Evolutionary conservation across 2,113 vertebrate genomes (phyloP), one percentile per base, ranked within the genome.

Genomic region (Micronisus gabar): DNA sequence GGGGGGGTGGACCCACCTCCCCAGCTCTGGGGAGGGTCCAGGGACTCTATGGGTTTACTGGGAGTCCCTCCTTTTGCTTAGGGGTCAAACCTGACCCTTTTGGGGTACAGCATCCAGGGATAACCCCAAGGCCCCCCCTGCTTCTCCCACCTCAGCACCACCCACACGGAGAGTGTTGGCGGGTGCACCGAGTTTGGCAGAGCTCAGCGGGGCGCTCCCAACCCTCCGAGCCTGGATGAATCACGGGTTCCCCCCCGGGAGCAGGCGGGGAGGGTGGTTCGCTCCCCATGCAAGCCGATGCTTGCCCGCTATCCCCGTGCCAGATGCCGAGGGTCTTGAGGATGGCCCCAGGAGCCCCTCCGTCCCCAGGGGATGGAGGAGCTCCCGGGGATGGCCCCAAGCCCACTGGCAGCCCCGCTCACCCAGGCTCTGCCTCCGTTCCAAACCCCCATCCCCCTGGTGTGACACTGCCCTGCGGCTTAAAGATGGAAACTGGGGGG

Each of bases 141-240:
- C 18, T 47, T 47, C 32, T 79, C 83, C 56, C 66, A 11, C 8
- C 56, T 5, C 3, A 16, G 65, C 59, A 36, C 78, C 94, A 30
- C 88, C 91, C 81, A 26, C 82, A 3, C 12, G 2, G 38, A 72
- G 91, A 65, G 63, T 48, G 43, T 58, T 0, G 6, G 3, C 3
- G 65, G 75, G 70, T 25, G 65, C 65, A 12, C 63, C 0, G 30
- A 40, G 56, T 7, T 92, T 95, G 93, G 95, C 95, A 93, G 83
- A 7, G 89, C 93, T 86, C 71, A 29, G 86, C 32, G 22, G 81
- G 96, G 73, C 93, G 63, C 95, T 96, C 95, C 96, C 96, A 92
- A 3, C 41, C 45, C 65, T 86, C 70, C 16, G 2, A 94, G 87
- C 71, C 62, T 5, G 6, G 14, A 53, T 97, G 95, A 97, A 94